Evolutionary conservation across 2,113 vertebrate genomes (phyloP), one percentile per base, ranked within the genome.

Genomic region (Ictalurus furcatus): DNA sequence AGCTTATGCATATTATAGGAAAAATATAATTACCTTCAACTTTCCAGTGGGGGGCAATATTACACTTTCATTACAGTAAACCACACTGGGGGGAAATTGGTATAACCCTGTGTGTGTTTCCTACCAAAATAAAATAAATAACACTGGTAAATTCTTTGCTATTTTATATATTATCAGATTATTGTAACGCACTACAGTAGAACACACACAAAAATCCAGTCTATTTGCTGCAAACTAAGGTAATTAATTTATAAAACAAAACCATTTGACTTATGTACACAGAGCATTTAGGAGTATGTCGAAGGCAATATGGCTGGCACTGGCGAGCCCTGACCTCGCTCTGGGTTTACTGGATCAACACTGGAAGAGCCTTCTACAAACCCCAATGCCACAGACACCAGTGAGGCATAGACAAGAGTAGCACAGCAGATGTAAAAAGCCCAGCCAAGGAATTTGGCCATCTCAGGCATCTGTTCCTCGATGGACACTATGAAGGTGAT

Each of bases 371-470:
- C 87, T 0, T 87, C 67, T 1, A 90, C 59, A 17, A 92, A 12
- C 0, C 81, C 86, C 74, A 93, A 37, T 34, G 85, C 82, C 40
- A 91, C 63, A 6, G 88, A 91, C 85, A 93, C 90, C 65, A 87
- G 6, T n/a, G 59, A 71, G 13, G 90, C 86, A 44, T 92, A 93
- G 30, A 92, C 12, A 19, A 93, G 71, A 74, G 85, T 89, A 63
- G 59, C 81, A n/a, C 92, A 90, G 92, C 93, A 91, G 81, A 89
- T 88, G 87, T 93, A 93, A 89, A 93, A 93, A 61, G 91, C 89
- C 92, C 92, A 93, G 25, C 93, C 88, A 0, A 93, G 91, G 56
- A 74, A 84, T 17, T 61, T 89, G 63, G 90, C 54, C 91, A 89
- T 73, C 37, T 88, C 67, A 0, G 90, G 44, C 0, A 85, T 52